Evolutionary conservation across 2,888 invertebrate species (phyloP).

Genomic region (Oxystoma pomonae): DNA sequence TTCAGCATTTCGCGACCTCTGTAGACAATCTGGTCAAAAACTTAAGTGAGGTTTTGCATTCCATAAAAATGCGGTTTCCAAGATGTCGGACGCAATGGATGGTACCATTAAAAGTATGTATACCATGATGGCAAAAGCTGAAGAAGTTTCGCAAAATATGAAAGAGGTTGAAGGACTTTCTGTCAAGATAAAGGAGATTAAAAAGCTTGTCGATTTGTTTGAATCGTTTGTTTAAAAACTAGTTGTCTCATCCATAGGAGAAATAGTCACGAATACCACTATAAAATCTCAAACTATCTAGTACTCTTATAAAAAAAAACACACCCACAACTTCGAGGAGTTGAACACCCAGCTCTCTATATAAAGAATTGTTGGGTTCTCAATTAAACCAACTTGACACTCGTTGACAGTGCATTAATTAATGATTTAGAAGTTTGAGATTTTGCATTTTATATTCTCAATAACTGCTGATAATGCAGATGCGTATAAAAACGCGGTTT

Average conservation of each 20-base stretch:
- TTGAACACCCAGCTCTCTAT: conserved; percentile 61
- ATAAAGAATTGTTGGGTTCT: conserved; percentile 67
- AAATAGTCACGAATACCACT: no score
- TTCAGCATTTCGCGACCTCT: conserved; percentile 83
- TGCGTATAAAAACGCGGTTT: conserved; percentile 88
- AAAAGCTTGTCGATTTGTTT: conserved; percentile 63
- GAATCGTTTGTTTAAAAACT: conserved; percentile 55
- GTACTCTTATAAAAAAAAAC: conserved; percentile 66
- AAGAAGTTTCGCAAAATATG: conserved; percentile 91
- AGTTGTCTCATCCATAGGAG: no score
- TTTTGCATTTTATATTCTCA: conserved; percentile 82
- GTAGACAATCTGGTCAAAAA: conserved; percentile 89
- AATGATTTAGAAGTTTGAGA: conserved; percentile 89
- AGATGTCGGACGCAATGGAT: conserved; percentile 92
- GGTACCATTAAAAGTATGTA: conserved; percentile 95
- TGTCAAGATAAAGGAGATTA: conserved; percentile 72
- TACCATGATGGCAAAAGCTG: conserved; percentile 93
- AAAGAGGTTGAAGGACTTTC: conserved; percentile 80
- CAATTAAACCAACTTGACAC: conserved; percentile 70
- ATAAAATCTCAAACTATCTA: conserved; percentile 76
- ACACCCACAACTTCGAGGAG: conserved; percentile 57
- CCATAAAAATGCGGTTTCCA: conserved; percentile 87
- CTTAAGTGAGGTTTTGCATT: conserved; percentile 76
- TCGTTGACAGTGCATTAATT: conserved; percentile 79
- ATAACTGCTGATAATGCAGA: conserved; percentile 92